Conservation (phyloP, 1,140 invertebrate species). For the Cryptotermes secundus region DNA sequence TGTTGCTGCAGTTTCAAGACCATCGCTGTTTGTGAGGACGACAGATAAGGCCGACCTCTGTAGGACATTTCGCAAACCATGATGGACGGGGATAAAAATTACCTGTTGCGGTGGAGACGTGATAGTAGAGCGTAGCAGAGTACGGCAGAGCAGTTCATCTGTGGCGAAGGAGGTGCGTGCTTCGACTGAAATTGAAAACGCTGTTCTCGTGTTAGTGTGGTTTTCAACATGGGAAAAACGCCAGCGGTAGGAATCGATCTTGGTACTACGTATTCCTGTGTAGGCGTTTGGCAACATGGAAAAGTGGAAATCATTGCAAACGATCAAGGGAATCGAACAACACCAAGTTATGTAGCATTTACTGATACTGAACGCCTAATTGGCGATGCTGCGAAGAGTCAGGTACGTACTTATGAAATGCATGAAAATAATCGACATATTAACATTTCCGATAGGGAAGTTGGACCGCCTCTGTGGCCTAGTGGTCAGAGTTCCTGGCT, state of each 20-base stretch:
- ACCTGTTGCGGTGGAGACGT: not conserved
- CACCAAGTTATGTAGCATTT: slow-evolving; percentile 89
- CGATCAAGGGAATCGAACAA: slow-evolving; percentile 88
- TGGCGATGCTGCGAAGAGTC: slow-evolving; percentile 80
- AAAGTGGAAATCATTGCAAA: slow-evolving; percentile 92
- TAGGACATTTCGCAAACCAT: not conserved
- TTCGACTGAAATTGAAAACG: not conserved
- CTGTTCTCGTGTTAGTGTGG: not conserved
- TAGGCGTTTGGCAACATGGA: slow-evolving; percentile 77
- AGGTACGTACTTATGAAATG: slow-evolving; percentile 48
- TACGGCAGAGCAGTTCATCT: too few species aligned
- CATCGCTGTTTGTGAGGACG: not conserved
- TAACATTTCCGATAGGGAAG: too few species aligned
- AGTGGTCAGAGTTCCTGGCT: too few species aligned
- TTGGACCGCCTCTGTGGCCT: too few species aligned
- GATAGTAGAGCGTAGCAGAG: not conserved
- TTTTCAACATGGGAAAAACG: slow-evolving; percentile 23
- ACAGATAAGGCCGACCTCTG: not conserved
- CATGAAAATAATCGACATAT: too few species aligned
- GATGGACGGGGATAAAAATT: not conserved
- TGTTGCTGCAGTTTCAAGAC: not conserved
- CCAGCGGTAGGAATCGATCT: slow-evolving; percentile 72
- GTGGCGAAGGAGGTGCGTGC: too few species aligned
- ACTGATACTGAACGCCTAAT: slow-evolving; percentile 84
- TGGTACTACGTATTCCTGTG: slow-evolving; percentile 79